Evolutionary conservation across 2,888 invertebrate species (phyloP).

Genomic region (Eupeodes luniger): DNA sequence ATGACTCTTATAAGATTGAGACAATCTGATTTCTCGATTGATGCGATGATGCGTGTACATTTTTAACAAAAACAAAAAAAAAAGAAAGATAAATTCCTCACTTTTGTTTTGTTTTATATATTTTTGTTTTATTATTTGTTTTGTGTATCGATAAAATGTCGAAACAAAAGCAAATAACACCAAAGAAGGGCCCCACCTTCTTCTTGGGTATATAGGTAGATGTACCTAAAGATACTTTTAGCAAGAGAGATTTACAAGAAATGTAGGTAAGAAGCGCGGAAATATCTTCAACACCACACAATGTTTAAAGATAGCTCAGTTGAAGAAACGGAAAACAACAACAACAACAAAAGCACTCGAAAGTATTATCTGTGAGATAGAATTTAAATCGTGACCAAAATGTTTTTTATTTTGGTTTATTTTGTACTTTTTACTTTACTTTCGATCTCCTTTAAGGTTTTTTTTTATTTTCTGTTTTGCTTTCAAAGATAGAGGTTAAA

Average conservation of each 20-base stretch:
- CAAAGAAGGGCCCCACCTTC: conserved; percentile 73
- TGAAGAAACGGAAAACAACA: not conserved
- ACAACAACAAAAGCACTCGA: conserved; percentile 28
- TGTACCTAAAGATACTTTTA: not conserved
- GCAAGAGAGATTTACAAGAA: conserved; percentile 35
- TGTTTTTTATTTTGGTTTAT: conserved; percentile 46
- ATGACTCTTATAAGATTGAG: conserved; percentile 50
- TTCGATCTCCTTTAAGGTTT: conserved; percentile 60
- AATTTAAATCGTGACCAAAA: conserved; percentile 75
- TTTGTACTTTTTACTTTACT: conserved; percentile 38
- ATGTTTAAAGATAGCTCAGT: conserved; percentile 12
- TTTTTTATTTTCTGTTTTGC: conserved; percentile 15
- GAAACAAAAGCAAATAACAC: conserved; percentile 72
- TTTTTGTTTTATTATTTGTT: conserved; percentile 52
- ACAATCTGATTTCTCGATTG: conserved; percentile 72
- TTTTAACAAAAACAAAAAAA: conserved; percentile 19
- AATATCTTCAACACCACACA: conserved; percentile 15
- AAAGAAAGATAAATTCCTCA: conserved; percentile 47
- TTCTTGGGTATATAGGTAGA: not conserved
- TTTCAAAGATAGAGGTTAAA: conserved; percentile 53
- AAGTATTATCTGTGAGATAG: conserved; percentile 72
- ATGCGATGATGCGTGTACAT: conserved; percentile 72
- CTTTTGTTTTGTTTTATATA: conserved; percentile 17
- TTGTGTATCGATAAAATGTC: conserved; percentile 70
- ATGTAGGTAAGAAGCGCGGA: conserved; percentile 41